These are phyloP conservation scores for Acrocephalus kingi DNA, from an alignment of 2,113 vertebrate genomes.

Conservation along the genomic window DNA sequence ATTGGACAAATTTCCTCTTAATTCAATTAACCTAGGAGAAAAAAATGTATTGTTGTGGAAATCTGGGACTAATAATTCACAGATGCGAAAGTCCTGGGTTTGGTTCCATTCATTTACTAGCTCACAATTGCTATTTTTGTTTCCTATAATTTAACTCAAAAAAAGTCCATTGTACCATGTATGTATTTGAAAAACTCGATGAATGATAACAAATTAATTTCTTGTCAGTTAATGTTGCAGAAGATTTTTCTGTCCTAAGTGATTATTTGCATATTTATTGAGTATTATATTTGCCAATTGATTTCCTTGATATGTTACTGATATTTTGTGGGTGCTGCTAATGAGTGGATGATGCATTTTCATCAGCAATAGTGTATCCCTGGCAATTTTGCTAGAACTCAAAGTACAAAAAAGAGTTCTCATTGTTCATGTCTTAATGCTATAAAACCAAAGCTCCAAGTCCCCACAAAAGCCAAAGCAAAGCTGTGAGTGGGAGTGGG, in stretches of 20 bases:
- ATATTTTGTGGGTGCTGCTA: background rate
- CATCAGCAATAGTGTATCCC: background rate
- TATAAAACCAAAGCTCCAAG: background rate
- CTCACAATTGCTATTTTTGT: background rate
- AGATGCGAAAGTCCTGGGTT: constrained; percentile 42
- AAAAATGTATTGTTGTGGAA: constrained; percentile 66
- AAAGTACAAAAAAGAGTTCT: background rate
- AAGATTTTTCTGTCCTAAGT: background rate
- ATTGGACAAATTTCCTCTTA: constrained; percentile 70
- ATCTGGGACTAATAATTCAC: constrained; percentile 67
- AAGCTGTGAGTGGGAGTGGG: background rate
- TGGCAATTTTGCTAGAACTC: background rate
- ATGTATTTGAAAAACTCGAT: constrained; percentile 27
- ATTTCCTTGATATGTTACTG: background rate
- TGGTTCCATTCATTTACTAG: constrained; percentile 36
- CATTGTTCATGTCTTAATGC: background rate
- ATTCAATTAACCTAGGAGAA: constrained; percentile 75
- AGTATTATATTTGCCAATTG: background rate
- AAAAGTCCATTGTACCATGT: background rate
- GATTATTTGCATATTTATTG: background rate
- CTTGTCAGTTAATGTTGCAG: background rate
- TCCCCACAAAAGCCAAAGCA: background rate
- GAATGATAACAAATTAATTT: background rate
- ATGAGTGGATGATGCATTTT: background rate
- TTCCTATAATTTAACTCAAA: constrained; percentile 15